A percentile compares a stretch with the other conserved stretches of the same genome.
Evolutionary conservation across 2,797 vertebrate species (phyloP).

Genomic region (Sarcoramphus papa): DNA sequence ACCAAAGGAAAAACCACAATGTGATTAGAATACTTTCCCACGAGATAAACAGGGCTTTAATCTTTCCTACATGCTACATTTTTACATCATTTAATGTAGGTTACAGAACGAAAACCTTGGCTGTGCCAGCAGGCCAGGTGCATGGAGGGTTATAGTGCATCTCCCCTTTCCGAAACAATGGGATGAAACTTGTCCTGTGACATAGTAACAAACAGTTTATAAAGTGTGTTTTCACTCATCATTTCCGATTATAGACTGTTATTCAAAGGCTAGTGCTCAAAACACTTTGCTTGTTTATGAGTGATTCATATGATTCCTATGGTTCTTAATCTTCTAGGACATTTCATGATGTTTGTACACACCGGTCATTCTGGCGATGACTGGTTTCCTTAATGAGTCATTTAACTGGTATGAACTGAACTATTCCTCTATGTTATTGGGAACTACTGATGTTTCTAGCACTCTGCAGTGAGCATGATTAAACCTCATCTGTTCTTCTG

Average conservation of each 20-base stretch:
- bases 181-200: neutral
- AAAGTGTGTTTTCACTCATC: neutral
- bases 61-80: constrained; percentile 18
- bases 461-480: neutral
- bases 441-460: neutral
- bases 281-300: neutral
- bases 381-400: neutral
- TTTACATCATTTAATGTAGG: constrained; percentile 25
- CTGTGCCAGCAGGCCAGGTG: constrained; percentile 33
- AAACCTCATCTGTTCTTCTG: neutral
- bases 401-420: neutral
- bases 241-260: constrained; percentile 24
- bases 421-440: neutral
- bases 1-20: neutral
- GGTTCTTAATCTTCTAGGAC: neutral
- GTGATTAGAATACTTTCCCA: neutral
- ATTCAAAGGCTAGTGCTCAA: constrained; percentile 21
- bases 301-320: neutral
- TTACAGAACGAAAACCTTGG: constrained; percentile 46
- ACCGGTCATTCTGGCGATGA: neutral
- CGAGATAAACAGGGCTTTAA: constrained; percentile 35
- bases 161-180: constrained; percentile 33
- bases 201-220: neutral
- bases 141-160: neutral
- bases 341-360: constrained; percentile 47